Conservation (phyloP, 2,113 vertebrate genomes). For the Nothoprocta perdicaria region DNA sequence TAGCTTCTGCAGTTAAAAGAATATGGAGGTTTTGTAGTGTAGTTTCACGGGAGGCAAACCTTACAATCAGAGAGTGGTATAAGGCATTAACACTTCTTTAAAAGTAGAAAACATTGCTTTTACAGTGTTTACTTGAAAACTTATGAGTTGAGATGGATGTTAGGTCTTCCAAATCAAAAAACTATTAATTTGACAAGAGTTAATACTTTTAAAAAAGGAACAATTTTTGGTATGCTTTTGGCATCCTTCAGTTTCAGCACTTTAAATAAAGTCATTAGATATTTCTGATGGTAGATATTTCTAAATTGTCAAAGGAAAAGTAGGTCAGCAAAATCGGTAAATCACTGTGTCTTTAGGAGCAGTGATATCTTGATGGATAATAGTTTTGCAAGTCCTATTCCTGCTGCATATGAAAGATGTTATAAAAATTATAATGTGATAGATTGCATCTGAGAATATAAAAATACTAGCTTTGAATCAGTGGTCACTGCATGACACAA, state of each 20-base stretch:
- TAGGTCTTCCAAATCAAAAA: background rate
- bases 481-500: background rate
- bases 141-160: background rate
- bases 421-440: background rate
- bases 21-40: background rate
- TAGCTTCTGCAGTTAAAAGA: background rate
- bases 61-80: background rate
- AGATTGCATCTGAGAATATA: background rate
- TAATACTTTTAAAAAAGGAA: background rate
- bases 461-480: background rate
- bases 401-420: background rate
- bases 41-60: background rate
- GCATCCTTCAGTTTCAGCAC: background rate
- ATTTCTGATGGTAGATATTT: constrained; percentile 11
- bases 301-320: constrained; percentile 26
- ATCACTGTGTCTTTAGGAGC: background rate
- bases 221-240: background rate
- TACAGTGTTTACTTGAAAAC: background rate
- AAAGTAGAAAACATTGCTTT: background rate
- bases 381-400: background rate
- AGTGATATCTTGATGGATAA: background rate
- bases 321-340: background rate
- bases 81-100: background rate
- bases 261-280: constrained; percentile 39
- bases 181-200: background rate